A percentile compares a stretch with the other conserved stretches of the same genome.
phyloP scores from a whole-genome alignment of 1,140 invertebrate species.

The Nasonia vitripennis region DNA sequence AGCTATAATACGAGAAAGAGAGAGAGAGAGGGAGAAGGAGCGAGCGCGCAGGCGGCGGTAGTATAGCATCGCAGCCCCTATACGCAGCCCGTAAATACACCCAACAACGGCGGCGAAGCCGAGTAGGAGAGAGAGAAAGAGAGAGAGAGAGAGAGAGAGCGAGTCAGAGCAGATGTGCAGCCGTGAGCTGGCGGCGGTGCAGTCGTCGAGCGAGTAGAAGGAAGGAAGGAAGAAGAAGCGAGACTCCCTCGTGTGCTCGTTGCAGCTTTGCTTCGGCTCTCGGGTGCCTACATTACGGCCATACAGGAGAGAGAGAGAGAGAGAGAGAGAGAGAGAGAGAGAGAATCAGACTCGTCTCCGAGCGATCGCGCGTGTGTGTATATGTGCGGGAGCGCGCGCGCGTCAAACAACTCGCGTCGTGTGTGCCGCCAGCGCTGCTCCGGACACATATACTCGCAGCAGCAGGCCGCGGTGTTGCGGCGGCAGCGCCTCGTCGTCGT shows the following conservation, averaged over 20 bases:
- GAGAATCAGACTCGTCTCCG: not conserved
- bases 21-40: not conserved
- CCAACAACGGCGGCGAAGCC: not conserved
- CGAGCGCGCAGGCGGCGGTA: too few species aligned
- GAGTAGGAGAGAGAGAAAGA: not conserved
- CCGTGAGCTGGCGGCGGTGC: conserved; percentile 9
- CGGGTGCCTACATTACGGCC: not conserved
- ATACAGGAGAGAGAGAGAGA: not conserved
- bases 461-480: not conserved
- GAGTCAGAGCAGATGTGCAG: conserved; percentile 8
- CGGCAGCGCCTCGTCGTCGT: too few species aligned
- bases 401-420: conserved; percentile 7
- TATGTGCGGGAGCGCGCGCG: conserved; percentile 11
- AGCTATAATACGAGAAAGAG: not conserved
- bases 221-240: not conserved
- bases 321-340: conserved; percentile 6
- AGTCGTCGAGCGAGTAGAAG: not conserved
- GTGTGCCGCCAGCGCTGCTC: not conserved
- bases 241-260: not conserved
- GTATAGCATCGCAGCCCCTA: not conserved
- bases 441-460: not conserved
- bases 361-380: not conserved
- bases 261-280: not conserved
- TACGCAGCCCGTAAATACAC: not conserved
- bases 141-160: not conserved